Evolutionary conservation across 2,888 invertebrate genomes (phyloP).

Genomic region (Drosophila borborema): DNA sequence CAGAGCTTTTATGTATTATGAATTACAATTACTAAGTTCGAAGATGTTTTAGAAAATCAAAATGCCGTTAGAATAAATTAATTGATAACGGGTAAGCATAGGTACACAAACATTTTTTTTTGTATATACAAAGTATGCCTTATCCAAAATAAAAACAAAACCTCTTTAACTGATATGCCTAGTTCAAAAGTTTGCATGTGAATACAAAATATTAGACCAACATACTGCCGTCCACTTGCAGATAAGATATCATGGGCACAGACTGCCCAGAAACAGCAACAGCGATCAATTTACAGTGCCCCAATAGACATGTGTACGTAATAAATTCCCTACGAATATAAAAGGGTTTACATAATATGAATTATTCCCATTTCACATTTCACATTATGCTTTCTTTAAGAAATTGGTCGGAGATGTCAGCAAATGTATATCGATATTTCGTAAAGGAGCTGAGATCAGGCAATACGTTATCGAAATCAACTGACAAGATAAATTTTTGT

Average conservation of each 20-base stretch:
- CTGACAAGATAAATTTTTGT: not conserved
- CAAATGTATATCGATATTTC: constrained; percentile 29
- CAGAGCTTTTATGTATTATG: not conserved
- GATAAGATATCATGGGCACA: constrained; percentile 48
- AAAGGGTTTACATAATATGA: constrained; percentile 2
- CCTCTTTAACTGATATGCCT: constrained; percentile 22
- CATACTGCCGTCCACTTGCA: constrained; percentile 20
- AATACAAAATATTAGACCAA: constrained; percentile 36
- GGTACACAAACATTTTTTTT: not conserved
- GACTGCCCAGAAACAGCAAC: constrained; percentile 12
- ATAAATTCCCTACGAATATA: not conserved
- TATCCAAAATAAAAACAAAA: constrained; percentile 20
- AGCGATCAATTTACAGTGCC: constrained; percentile 8
- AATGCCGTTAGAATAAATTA: not conserved
- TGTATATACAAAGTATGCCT: constrained; percentile 6
- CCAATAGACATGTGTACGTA: not conserved
- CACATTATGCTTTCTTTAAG: not conserved
- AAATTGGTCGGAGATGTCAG: not conserved
- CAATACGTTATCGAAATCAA: constrained; percentile 23
- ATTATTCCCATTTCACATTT: not conserved
- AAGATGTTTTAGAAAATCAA: too few species aligned
- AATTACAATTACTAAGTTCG: too few species aligned
- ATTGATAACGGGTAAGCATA: not conserved
- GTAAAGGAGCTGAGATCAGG: constrained; percentile 14
- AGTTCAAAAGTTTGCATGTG: constrained; percentile 21